Evolutionary conservation across 2,797 vertebrate species (phyloP), one percentile per base, ranked within the genome.

Genomic region (Syngnathus acus): DNA sequence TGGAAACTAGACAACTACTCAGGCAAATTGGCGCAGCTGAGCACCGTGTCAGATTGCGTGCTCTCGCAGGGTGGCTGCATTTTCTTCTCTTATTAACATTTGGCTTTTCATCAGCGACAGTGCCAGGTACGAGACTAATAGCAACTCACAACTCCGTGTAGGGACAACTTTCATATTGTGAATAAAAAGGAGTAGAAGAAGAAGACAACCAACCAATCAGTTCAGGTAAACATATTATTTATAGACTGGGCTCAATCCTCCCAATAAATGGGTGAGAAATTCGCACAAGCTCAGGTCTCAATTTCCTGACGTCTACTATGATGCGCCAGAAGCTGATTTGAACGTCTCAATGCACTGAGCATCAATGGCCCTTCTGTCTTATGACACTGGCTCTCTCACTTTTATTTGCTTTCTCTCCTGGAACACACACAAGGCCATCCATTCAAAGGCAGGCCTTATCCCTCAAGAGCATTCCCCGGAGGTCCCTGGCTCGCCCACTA

Each of bases 371-470:
- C 48, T 63, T 47, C 63, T 64, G 65, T 65, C 54, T 66, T 70
- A 55, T 65, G 62, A 67, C 76, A 72, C 68, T 72, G 64, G 23
- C 39, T 71, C 55, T 23, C 65, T 70, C 60, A 6, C 59, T 45
- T 77, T 69, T 65, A 57, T 68, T 61, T 67, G 61, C 47, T 23
- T 42, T 69, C 59, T 47, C 26, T 64, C 55, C 51, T 69, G 66
- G n/a, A 69, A 72, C 40, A 9, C 71, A 77, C 77, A 84, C 86
- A 85, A 84, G 84, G 84, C 73, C 70, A 66, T 72, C 77, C 77
- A 81, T 85, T 87, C 81, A 89, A 84, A 88, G 78, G 62, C 68
- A 72, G 6, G 68, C 72, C 77, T 80, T 69, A 39, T 83, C 45
- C 68, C 73, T 75, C 65, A 70, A 9, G 73, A 68, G 73, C 17